Evolutionary conservation across 2,113 vertebrate genomes (phyloP).

Genomic region (Coregonus clupeaformis): DNA sequence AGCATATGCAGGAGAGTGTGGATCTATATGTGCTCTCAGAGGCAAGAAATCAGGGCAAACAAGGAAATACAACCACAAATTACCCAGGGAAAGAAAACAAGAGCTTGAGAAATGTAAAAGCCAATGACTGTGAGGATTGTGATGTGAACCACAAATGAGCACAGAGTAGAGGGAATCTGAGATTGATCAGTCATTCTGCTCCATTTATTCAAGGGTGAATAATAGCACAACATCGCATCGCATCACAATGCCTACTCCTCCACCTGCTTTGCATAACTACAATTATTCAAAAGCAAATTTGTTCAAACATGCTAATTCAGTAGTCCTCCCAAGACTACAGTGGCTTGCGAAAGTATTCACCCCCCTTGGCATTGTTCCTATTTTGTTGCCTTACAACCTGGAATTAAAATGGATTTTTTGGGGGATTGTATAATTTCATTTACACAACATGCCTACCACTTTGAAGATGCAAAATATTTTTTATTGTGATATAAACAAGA

Average conservation of each 20-base stretch:
- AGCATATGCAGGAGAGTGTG: no score
- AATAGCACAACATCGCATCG: background rate
- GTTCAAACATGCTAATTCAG: conserved; percentile 34
- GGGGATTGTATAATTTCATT: no score
- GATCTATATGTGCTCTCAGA: no score
- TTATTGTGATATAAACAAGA: no score
- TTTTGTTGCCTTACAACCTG: no score
- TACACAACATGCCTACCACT: no score
- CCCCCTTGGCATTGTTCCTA: no score
- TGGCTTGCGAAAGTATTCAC: no score
- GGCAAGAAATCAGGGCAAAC: conserved; percentile 4
- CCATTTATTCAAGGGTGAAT: conserved; percentile 13
- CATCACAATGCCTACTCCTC: background rate
- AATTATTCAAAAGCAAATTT: conserved; percentile 26
- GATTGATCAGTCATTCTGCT: conserved; percentile 7
- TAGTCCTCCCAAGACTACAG: conserved; percentile 28
- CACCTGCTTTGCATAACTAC: conserved; percentile 14
- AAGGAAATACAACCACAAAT: no score
- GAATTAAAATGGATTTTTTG: no score
- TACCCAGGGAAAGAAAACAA: background rate
- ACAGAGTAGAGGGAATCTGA: conserved; percentile 13
- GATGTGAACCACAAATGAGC: conserved; percentile 11
- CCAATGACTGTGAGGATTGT: conserved; percentile 10
- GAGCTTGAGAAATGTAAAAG: conserved; percentile 14
- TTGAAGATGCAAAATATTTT: no score